Evolutionary conservation across 2,797 vertebrate genomes (phyloP).

Genomic region (Enteromius paludinosus): DNA sequence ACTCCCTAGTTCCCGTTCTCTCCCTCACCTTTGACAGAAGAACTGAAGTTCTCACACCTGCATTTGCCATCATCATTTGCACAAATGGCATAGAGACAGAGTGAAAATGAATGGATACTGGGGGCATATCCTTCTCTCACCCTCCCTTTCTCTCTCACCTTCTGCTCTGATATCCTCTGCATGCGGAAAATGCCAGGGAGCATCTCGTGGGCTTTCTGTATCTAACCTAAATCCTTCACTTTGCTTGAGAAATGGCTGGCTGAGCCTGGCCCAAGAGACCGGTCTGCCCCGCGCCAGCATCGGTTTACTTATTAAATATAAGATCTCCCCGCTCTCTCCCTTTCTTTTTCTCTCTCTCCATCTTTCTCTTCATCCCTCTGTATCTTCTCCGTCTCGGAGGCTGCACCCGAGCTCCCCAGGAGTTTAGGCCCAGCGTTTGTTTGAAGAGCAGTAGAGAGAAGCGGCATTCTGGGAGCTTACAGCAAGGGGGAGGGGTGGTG

Average conservation of each 20-base stretch:
- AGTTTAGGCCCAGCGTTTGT: conserved; percentile 39
- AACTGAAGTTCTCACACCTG: conserved; percentile 41
- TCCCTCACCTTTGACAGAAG: conserved; percentile 41
- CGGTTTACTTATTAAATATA: conserved; percentile 82
- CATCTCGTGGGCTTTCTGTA: conserved; percentile 77
- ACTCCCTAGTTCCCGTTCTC: conserved; percentile 17
- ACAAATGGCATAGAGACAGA: conserved; percentile 43
- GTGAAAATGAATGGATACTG: conserved; percentile 43
- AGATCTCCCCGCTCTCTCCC: conserved; percentile 66
- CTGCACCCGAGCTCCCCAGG: conserved; percentile 28
- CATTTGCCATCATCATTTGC: conserved; percentile 50
- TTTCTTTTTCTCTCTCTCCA: conserved; percentile 61
- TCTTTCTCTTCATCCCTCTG: conserved; percentile 35
- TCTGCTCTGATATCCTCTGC: conserved; percentile 59
- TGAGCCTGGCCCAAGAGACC: conserved; percentile 77
- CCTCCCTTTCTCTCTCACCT: conserved; percentile 40
- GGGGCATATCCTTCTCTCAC: conserved; percentile 43
- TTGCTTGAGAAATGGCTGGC: conserved; percentile 82
- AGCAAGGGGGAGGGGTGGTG: conserved; percentile 65
- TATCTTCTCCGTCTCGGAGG: conserved; percentile 34
- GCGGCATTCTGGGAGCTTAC: conserved; percentile 78
- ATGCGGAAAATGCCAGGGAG: conserved; percentile 73
- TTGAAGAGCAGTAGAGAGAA: conserved; percentile 69
- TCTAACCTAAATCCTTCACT: conserved; percentile 87
- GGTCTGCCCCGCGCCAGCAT: conserved; percentile 69